phyloP scores from a whole-genome alignment of 2,113 vertebrate genomes.

The Aegithalos caudatus region DNA sequence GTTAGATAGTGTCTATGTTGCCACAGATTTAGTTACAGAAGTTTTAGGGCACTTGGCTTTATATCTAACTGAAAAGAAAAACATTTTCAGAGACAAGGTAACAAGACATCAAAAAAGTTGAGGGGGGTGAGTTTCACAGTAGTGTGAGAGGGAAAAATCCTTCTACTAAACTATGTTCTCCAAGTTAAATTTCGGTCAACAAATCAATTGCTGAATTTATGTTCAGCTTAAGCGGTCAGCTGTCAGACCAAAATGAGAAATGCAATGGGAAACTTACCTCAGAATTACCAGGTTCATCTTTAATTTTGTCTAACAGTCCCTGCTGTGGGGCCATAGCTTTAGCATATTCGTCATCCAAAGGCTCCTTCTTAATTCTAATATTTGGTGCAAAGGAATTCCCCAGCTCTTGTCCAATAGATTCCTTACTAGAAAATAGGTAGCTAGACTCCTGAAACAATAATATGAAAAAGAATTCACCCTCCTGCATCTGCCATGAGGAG shows the following conservation, averaged over 20 bases:
- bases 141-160: neutral
- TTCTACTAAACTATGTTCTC: slow-evolving; percentile 37
- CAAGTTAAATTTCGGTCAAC: slow-evolving; percentile 32
- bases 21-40: neutral
- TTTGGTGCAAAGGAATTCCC: slow-evolving; percentile 78
- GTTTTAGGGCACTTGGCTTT: neutral
- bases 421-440: slow-evolving; percentile 76
- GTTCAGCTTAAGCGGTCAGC: slow-evolving; percentile 25
- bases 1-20: neutral
- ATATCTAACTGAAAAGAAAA: slow-evolving; percentile 1
- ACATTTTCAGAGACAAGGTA: slow-evolving; percentile 11
- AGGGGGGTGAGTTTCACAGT: neutral
- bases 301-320: slow-evolving; percentile 81
- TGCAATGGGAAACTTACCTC: slow-evolving; percentile 77
- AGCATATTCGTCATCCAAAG: slow-evolving; percentile 92
- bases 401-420: slow-evolving; percentile 81
- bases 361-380: slow-evolving; percentile 94
- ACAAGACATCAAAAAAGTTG: slow-evolving; percentile 22
- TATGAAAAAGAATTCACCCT: slow-evolving; percentile 72
- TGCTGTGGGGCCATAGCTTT: slow-evolving; percentile 82
- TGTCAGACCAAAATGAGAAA: slow-evolving; percentile 58
- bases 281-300: slow-evolving; percentile 89
- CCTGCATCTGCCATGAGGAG: slow-evolving; percentile 64
- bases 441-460: slow-evolving; percentile 82
- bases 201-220: slow-evolving; percentile 39